These are phyloP conservation scores for Heterochromis multidens DNA, from an alignment of 2,113 vertebrate species.

Conservation along the genomic window DNA sequence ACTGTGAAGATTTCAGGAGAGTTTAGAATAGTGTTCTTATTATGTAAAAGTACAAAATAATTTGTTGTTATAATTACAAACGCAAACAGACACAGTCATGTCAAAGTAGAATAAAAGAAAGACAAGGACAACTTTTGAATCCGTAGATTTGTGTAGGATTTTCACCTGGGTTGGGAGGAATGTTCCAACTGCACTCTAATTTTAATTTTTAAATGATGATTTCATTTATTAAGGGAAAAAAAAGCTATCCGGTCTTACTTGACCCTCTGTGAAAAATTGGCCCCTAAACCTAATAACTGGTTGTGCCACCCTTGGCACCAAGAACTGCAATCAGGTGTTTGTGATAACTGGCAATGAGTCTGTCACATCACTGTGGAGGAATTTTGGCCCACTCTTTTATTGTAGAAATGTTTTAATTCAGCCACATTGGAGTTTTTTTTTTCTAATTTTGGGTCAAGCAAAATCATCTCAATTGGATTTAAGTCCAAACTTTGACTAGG, in stretches of 20 bases:
- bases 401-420: too few relatives aligned
- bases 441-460: background rate
- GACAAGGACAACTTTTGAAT: background rate
- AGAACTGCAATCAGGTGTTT: background rate
- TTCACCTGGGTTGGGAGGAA: background rate
- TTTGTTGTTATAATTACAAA: background rate
- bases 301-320: background rate
- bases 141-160: background rate
- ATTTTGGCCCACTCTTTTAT: background rate
- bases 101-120: background rate
- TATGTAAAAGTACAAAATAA: background rate
- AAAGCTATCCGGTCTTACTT: background rate
- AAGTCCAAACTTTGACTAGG: background rate
- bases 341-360: fast-evolving
- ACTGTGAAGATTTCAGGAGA: background rate
- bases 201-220: background rate
- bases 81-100: background rate
- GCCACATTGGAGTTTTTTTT: too few relatives aligned
- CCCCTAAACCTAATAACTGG: too few relatives aligned
- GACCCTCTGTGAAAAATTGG: too few relatives aligned
- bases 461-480: background rate
- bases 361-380: background rate
- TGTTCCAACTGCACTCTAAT: background rate
- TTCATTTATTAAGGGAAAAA: fast-evolving
- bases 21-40: background rate